These are phyloP conservation scores for Graptemys geographica DNA, from an alignment of 2,797 vertebrate species.

Conservation along the genomic window DNA sequence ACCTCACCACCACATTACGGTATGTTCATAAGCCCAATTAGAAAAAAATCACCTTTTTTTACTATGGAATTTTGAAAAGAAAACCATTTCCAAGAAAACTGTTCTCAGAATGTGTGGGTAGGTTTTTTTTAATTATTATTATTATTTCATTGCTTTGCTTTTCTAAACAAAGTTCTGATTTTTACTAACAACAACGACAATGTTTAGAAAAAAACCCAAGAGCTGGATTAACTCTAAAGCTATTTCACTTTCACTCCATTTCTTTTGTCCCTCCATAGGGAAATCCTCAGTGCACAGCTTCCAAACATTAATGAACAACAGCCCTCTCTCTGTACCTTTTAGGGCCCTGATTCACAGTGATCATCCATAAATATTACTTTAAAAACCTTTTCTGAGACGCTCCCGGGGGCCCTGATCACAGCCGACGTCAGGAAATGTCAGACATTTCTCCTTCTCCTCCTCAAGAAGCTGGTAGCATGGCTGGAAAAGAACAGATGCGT, in stretches of 20 bases:
- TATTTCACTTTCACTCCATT: slow-evolving; percentile 75
- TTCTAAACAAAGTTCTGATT: slow-evolving; percentile 41
- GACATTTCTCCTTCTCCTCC: slow-evolving; percentile 66
- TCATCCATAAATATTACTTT: slow-evolving; percentile 79
- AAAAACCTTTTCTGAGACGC: slow-evolving; percentile 60
- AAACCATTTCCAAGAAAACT: not conserved
- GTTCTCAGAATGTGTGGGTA: not conserved
- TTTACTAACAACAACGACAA: slow-evolving; percentile 28
- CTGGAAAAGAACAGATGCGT: slow-evolving; percentile 60
- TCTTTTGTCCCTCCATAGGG: slow-evolving; percentile 68
- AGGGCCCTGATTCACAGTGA: slow-evolving; percentile 67
- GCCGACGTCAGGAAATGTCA: slow-evolving; percentile 69
- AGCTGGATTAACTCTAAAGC: slow-evolving; percentile 64
- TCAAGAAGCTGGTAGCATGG: slow-evolving; percentile 30
- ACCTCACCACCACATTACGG: fast-evolving
- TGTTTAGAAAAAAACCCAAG: not conserved
- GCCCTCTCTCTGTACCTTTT: slow-evolving; percentile 58
- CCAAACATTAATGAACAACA: slow-evolving; percentile 77
- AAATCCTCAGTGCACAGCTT: slow-evolving; percentile 59
- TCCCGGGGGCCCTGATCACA: slow-evolving; percentile 48
- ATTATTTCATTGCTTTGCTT: not conserved
- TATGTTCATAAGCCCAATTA: not conserved
- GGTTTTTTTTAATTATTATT: fast-evolving
- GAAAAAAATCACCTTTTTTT: not conserved
- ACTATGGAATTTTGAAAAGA: not conserved